Percentiles rank a stretch among this genome's conserved stretches.
Conservation (phyloP, 2,113 vertebrate genomes). For the Potamarius usumacintae region DNA sequence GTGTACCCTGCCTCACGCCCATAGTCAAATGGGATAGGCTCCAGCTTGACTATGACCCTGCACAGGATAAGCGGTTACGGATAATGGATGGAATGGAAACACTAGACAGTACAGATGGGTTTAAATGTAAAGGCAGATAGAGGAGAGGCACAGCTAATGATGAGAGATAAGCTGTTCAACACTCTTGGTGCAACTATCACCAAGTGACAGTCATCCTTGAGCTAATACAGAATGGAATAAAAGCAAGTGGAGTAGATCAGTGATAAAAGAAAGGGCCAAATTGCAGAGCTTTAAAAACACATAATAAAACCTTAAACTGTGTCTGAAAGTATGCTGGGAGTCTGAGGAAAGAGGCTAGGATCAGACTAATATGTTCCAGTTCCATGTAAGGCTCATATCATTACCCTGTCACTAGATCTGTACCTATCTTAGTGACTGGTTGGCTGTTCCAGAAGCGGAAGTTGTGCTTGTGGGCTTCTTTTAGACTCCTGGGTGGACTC, state of each 20-base stretch:
- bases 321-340: background rate
- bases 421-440: conserved; percentile 91
- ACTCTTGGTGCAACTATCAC: background rate
- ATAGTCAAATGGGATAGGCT: no score
- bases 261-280: background rate
- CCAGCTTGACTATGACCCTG: no score
- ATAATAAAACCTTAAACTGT: background rate
- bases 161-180: background rate
- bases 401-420: background rate
- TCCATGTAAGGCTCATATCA: background rate
- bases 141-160: background rate
- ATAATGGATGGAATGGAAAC: background rate
- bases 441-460: conserved; percentile 97
- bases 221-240: background rate
- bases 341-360: background rate
- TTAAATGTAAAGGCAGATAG: background rate
- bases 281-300: background rate
- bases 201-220: background rate
- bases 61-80: no score
- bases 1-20: no score
- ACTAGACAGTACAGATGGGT: background rate
- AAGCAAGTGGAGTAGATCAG: background rate
- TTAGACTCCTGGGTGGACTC: conserved; percentile 86
- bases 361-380: background rate
- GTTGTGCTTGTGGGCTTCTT: conserved; percentile 86